Percentiles rank a stretch among this genome's conserved stretches.
phyloP scores from a whole-genome alignment of 2,888 invertebrate genomes.

The Rhingia rostrata region DNA sequence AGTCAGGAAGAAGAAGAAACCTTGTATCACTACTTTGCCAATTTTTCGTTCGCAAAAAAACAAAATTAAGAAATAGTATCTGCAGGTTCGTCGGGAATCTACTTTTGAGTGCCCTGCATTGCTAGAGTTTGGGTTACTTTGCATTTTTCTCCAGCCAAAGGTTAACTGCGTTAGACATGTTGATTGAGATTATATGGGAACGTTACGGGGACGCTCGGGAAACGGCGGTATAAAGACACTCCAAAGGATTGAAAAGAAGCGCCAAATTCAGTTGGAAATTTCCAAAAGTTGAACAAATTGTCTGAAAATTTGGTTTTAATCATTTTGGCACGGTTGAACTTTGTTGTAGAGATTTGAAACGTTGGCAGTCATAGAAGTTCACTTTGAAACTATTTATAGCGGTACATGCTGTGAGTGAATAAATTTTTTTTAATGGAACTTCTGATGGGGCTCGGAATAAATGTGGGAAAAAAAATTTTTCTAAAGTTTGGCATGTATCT shows the following conservation, averaged over 20 bases:
- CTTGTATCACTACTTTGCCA: constrained; percentile 56
- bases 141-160: constrained; percentile 51
- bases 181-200: constrained; percentile 53
- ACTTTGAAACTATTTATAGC: too few relatives aligned
- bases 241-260: too few relatives aligned
- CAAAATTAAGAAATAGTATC: constrained; percentile 28
- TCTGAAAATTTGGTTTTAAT: constrained; percentile 38
- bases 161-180: constrained; percentile 65
- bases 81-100: constrained; percentile 48
- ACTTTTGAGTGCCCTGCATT: constrained; percentile 50
- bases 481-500: too few relatives aligned
- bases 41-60: constrained; percentile 15
- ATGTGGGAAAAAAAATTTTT: too few relatives aligned
- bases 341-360: constrained; percentile 22
- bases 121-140: constrained; percentile 31
- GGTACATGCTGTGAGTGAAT: too few relatives aligned
- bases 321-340: constrained; percentile 53
- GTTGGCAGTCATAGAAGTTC: neutral
- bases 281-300: constrained; percentile 28
- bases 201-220: neutral
- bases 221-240: too few relatives aligned
- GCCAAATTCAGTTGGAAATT: too few relatives aligned
- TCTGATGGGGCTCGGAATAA: too few relatives aligned
- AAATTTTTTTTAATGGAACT: too few relatives aligned
- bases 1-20: constrained; percentile 12